Evolutionary conservation across 2,888 invertebrate genomes (phyloP).

Genomic region (Epiblema foenella): DNA sequence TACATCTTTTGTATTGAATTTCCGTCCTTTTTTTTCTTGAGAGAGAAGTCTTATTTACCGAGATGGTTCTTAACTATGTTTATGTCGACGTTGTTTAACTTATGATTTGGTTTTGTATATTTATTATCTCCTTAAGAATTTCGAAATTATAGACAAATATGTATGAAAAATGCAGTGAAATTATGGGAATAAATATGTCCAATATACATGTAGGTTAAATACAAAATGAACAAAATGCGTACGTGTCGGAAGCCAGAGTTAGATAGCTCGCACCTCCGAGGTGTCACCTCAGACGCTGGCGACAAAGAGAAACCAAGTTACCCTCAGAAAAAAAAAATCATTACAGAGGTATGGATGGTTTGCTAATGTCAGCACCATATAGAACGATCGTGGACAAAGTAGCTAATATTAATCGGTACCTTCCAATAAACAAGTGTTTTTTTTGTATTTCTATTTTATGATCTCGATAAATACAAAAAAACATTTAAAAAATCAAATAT

Average conservation of each 20-base stretch:
- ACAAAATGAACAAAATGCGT: constrained; percentile 76
- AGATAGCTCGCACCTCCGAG: constrained; percentile 75
- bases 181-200: constrained; percentile 2
- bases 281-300: constrained; percentile 77
- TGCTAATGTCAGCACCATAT: constrained; percentile 19
- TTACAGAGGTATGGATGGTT: constrained; percentile 16
- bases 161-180: constrained; percentile 2
- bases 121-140: too few relatives aligned
- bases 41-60: too few relatives aligned
- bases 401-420: too few relatives aligned
- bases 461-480: too few relatives aligned
- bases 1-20: too few relatives aligned
- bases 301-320: constrained; percentile 67
- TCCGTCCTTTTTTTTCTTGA: too few relatives aligned
- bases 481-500: too few relatives aligned
- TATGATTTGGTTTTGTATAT: too few relatives aligned
- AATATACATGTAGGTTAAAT: constrained; percentile 59
- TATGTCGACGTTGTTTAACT: too few relatives aligned
- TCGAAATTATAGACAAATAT: not conserved
- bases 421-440: too few relatives aligned
- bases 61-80: too few relatives aligned
- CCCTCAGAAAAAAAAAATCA: constrained; percentile 13
- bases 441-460: too few relatives aligned
- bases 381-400: not conserved
- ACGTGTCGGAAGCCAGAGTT: constrained; percentile 77